phyloP scores from a whole-genome alignment of 2,888 invertebrate genomes.

The Nipponacmea schrenckii region DNA sequence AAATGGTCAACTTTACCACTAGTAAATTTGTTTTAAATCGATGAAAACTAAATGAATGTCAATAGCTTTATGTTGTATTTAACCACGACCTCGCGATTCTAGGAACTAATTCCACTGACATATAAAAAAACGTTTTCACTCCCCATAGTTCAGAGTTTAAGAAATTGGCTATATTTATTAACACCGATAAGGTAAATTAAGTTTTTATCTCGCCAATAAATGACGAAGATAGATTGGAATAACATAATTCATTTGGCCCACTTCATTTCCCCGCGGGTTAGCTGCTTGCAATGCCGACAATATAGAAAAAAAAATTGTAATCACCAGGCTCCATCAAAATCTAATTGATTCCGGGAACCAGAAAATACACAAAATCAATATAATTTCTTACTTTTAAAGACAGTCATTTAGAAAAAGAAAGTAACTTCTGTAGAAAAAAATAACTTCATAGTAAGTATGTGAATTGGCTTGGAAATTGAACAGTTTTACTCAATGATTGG shows the following conservation, averaged over 20 bases:
- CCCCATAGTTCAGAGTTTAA: no score
- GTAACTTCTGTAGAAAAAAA: neutral
- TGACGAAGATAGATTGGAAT: neutral
- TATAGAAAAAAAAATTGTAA: neutral
- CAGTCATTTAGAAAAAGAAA: neutral
- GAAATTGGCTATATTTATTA: neutral
- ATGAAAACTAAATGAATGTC: no score
- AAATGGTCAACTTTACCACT: no score
- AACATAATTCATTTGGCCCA: neutral
- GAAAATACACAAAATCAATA: constrained; percentile 2
- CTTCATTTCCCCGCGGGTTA: neutral
- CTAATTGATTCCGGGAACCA: constrained; percentile 5
- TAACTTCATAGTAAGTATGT: no score
- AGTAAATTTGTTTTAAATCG: no score
- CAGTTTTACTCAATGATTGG: no score
- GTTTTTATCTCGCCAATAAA: neutral
- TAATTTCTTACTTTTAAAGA: neutral
- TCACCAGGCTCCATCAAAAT: constrained; percentile 1
- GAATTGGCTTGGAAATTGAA: no score
- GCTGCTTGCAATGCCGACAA: neutral
- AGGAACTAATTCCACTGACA: no score
- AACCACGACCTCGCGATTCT: no score
- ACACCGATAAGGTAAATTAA: constrained; percentile 5
- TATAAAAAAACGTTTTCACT: no score
- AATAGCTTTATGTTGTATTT: no score